Evolutionary conservation across 2,797 vertebrate genomes (phyloP), one percentile per base, ranked within the genome.

Genomic region (Enteromius argenteus): DNA sequence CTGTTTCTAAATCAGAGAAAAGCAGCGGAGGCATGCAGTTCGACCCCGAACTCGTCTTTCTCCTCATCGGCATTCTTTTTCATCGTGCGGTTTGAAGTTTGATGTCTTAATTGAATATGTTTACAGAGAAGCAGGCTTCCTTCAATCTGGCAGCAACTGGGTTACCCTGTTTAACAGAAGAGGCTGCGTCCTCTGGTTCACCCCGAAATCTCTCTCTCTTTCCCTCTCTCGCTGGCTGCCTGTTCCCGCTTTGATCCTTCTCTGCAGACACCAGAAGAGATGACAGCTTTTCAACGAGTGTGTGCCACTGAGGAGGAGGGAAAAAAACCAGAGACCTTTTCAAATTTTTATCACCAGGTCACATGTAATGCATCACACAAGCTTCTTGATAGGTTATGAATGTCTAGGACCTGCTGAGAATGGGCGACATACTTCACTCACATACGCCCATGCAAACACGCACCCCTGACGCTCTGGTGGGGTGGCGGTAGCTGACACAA

Each of bases 161-260:
- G 86, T 89, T 90, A 90, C 89, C 91, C 91, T 93, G 90, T 91
- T 90, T 93, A 85, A 91, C 92, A 89, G 91, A 81, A 90, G 88
- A 93, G 92, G 85, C 88, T 86, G 87, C 86, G 95, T 94, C 94
- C 95, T 95, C 92, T 93, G 90, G 84, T 94, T 95, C 93, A 95
- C 94, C 95, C 94, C 91, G 39, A 92, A 92, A 87, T 85, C 84
- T 81, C 64, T 86, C 81, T 78, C 67, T 39, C 37, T 74, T 62
- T 86, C 89, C 86, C 91, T 89, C 91, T 83, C 87, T 92, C 91
- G 89, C 87, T 88, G 84, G 84, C 77, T 74, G 79, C 68, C 80
- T 84, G 79, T 79, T 80, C 75, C 75, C 42, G 90, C 94, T 95
- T 95, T 95, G 93, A 95, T 95, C 93, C 92, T 87, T 91, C 93